Base-by-base conservation (phyloP, 2,113 vertebrate species). In the Labeo catla region DNA sequence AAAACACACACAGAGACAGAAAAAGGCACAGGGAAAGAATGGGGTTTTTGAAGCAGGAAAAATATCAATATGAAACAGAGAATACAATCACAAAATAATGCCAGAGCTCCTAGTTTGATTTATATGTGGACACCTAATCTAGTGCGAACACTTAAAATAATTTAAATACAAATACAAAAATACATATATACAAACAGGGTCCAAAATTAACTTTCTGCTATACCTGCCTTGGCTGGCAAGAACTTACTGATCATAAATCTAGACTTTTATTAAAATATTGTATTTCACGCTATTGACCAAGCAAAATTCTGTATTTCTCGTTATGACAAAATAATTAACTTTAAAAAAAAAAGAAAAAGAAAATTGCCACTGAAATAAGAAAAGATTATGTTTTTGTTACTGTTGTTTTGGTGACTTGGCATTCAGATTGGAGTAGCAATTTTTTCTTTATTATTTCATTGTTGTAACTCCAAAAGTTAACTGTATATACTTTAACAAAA, bases 41-140 rank as follows among this genome's bases (percentile, higher is more conserved):
- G 88, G 72, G 63, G 80, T 28, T 87, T 83, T 80, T 49, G 76
- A 74, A 82, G 79, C 65, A 89, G 65, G 73, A 87, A 65, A 47
- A 83, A 87, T 83, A 87, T 83, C 78, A 66, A 76, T 45, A 87
- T 84, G 76, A 89, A 47, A 88, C 50, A 86, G 43, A 80, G 52
- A 88, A 36, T 73, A 66, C 23, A 77, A 78, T 78, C 78, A 63
- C 78, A 86, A 23, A 77, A 77, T 59, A 76, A 81, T 83, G 63
- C 54, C 47, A 63, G 12, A 57, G 47, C 68, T 68, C 9, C 36
- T 73, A 83, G 11, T 70, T 68, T 83, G 74, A 63, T 68, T 76
- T 80, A 87, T 89, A 89, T 89, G 88, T 87, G 88, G 88, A 89
- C 88, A 87, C 88, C 88, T 87, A 84, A 84, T 76, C 65, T 76